Percentiles rank a stretch among this genome's conserved stretches.
phyloP scores from a whole-genome alignment of 2,113 vertebrate species.

The Lepus europaeus region DNA sequence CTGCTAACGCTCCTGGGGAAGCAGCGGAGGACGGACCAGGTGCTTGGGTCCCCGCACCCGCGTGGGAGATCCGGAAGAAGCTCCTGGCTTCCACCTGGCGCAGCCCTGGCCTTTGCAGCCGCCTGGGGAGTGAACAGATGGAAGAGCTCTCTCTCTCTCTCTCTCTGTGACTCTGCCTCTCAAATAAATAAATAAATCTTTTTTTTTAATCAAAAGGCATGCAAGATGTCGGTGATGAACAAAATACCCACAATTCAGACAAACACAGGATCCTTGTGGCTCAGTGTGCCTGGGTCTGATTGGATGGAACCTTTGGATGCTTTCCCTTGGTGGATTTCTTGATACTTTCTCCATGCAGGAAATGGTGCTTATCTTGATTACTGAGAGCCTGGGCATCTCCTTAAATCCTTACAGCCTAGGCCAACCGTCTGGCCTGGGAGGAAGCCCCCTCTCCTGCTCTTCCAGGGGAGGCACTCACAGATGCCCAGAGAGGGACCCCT shows the following conservation, averaged over 20 bases:
- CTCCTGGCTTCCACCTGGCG: no score
- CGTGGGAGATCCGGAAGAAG: no score
- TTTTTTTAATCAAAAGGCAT: neutral
- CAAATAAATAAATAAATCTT: no score
- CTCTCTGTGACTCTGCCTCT: no score
- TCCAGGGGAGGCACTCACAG: neutral
- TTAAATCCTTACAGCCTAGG: neutral
- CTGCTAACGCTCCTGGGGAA: no score
- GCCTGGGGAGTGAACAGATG: no score
- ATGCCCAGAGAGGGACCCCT: neutral
- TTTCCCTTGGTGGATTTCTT: no score
- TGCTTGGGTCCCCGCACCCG: no score
- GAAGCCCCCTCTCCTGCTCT: neutral
- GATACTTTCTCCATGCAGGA: neutral
- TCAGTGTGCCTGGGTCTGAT: neutral
- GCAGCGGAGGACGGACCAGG: no score
- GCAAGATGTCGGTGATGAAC: neutral
- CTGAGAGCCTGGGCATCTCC: neutral
- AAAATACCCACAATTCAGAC: conserved; percentile 43
- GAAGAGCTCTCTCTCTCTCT: no score
- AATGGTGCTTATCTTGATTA: neutral
- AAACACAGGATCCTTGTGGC: neutral
- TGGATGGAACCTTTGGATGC: no score
- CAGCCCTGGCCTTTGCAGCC: no score
- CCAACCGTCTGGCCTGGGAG: neutral